Evolutionary conservation across 2,113 vertebrate species (phyloP), one percentile per base, ranked within the genome.

Genomic region (Ursus arctos): DNA sequence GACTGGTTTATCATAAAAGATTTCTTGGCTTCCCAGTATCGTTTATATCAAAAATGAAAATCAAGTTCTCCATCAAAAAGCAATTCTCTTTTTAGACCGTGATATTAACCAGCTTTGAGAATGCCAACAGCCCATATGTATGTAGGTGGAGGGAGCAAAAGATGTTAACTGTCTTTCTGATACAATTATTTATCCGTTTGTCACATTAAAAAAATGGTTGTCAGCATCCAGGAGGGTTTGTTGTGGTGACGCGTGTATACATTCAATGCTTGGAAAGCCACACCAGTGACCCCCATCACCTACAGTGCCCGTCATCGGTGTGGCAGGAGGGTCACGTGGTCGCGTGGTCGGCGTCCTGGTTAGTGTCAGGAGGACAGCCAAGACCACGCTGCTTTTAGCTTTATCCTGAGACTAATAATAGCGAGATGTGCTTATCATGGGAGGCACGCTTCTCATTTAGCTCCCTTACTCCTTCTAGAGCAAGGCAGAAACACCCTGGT

Each of bases 21-120:
- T 24, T 40, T 7, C 71, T 84, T 19, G 21, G 26, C 51, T 93
- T 61, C 72, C 65, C 71, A 85, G 80, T 77, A 55, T 40, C 53
- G 28, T 47, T 94, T 61, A 15, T 53, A 49, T 71, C 31, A 15
- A 36, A 77, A 96, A 65, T 69, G 57, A 95, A 96, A 74, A 88
- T 28, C 22, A 33, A 55, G 49, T 67, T 59, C 85, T 93, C 57
- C 77, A 28, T 88, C 91, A 59, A 81, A 81, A 91, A 36, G 36
- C 51, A 80, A 19, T 65, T 72, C 55, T 63, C n/a, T 51, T 82
- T 69, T 36, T 26, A 79, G 91, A 82, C 51, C 33, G 0, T 95
- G 59, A 72, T 84, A 72, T 91, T 72, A 91, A 57, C 74, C 11
- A 82, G 57, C 57, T 33, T 11, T 24, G 19, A 26, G n/a, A 89